These are phyloP conservation scores for Cecropterus lyciades DNA, from an alignment of 1,140 invertebrate genomes.

Conservation along the genomic window DNA sequence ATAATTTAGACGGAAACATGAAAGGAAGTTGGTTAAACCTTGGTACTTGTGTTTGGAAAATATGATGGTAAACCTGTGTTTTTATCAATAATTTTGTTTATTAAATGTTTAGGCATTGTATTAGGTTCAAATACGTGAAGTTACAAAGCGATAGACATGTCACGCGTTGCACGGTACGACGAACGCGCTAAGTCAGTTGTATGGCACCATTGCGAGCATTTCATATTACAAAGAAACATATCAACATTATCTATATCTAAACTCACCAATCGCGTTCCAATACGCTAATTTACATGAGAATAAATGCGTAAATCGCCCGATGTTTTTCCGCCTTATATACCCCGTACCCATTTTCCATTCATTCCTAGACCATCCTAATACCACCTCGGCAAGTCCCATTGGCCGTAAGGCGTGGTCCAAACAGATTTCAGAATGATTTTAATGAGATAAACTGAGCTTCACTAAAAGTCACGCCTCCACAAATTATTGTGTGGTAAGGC, in stretches of 20 bases:
- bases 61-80: not conserved
- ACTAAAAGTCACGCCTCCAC: conserved; percentile 56
- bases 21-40: too few relatives aligned
- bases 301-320: conserved; percentile 14
- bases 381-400: conserved; percentile 36
- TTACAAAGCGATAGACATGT: too few relatives aligned
- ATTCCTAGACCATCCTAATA: conserved; percentile 30
- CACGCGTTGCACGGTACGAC: too few relatives aligned
- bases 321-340: conserved; percentile 13
- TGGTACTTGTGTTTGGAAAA: not conserved
- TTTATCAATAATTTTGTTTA: not conserved
- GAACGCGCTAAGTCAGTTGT: not conserved
- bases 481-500: conserved; percentile 52
- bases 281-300: conserved; percentile 21
- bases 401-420: conserved; percentile 56
- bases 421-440: conserved; percentile 38
- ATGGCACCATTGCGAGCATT: not conserved
- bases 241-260: not conserved
- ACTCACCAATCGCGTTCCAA: conserved; percentile 12
- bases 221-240: not conserved
- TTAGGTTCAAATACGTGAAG: too few relatives aligned
- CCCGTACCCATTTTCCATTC: conserved; percentile 22
- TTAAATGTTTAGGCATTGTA: too few relatives aligned
- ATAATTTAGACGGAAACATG: too few relatives aligned
- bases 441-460: conserved; percentile 50